phyloP scores from a whole-genome alignment of 2,113 vertebrate genomes.

The Grammomys surdaster region DNA sequence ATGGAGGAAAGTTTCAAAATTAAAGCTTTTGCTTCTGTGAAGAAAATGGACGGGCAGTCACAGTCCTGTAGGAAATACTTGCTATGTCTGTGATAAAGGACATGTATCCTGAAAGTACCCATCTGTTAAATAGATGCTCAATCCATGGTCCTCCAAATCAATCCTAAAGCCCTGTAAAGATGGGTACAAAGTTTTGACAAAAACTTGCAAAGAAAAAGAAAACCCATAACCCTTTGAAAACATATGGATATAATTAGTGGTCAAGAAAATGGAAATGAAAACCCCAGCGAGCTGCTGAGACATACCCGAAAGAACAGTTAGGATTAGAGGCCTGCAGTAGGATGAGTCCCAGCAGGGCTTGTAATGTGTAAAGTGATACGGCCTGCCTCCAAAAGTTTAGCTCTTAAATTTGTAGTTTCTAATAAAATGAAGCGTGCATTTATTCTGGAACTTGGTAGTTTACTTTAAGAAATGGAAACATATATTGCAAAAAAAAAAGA shows the following conservation, averaged over 20 bases:
- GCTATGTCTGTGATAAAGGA: not conserved
- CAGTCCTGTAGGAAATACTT: not conserved
- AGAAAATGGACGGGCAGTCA: not conserved
- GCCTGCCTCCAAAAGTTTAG: not conserved
- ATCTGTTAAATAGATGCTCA: not conserved
- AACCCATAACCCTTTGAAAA: not conserved
- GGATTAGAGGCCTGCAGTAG: not conserved
- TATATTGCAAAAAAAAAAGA: not conserved
- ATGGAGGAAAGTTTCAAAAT: not conserved
- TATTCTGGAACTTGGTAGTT: not conserved
- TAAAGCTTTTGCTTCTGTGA: not conserved
- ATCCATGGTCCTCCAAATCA: not conserved
- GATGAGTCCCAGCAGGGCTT: not conserved
- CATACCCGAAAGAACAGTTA: not conserved
- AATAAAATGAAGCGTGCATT: not conserved
- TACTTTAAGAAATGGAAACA: slow-evolving; percentile 12
- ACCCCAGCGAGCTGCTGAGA: not conserved
- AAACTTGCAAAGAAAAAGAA: not conserved
- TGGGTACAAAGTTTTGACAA: not conserved
- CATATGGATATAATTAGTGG: not conserved
- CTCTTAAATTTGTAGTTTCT: not conserved
- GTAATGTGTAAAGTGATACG: not conserved
- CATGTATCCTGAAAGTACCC: not conserved
- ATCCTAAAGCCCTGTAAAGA: not conserved
- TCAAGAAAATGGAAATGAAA: not conserved